Percentiles rank a stretch among this genome's conserved stretches.
phyloP scores from a whole-genome alignment of 2,113 vertebrate genomes.

The Cyrtonyx montezumae region DNA sequence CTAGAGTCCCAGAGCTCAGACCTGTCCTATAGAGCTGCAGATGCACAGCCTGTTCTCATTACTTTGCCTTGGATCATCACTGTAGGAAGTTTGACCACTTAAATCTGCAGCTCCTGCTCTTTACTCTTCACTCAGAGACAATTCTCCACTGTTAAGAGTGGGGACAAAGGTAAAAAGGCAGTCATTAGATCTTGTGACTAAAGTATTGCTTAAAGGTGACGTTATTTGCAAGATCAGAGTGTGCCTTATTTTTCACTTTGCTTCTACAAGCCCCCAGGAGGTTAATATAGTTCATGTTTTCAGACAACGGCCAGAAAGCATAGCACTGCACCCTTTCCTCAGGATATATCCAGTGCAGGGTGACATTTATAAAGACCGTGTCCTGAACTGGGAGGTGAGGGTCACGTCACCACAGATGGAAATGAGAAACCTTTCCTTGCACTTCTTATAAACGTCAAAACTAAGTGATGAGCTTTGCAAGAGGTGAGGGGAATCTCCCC shows the following conservation, averaged over 20 bases:
- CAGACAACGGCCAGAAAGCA: background rate
- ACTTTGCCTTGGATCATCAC: background rate
- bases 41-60: accelerated
- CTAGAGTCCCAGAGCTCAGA: background rate
- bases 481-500: constrained; percentile 28
- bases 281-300: constrained; percentile 1
- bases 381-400: constrained; percentile 51
- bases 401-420: constrained; percentile 25
- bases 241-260: background rate
- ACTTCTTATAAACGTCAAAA: constrained; percentile 55
- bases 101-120: background rate
- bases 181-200: background rate
- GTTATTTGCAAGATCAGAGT: accelerated
- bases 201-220: constrained; percentile 3
- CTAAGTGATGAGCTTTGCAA: constrained; percentile 50
- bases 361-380: constrained; percentile 43
- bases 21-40: background rate
- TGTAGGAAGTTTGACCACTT: background rate
- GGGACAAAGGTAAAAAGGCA: background rate
- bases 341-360: constrained; percentile 54
- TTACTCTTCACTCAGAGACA: background rate
- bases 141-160: background rate
- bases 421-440: constrained; percentile 39
- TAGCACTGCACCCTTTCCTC: constrained; percentile 73
- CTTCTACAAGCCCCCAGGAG: background rate